Evolutionary conservation across 2,113 vertebrate species (phyloP), one percentile per base, ranked within the genome.

Genomic region (Columba livia): DNA sequence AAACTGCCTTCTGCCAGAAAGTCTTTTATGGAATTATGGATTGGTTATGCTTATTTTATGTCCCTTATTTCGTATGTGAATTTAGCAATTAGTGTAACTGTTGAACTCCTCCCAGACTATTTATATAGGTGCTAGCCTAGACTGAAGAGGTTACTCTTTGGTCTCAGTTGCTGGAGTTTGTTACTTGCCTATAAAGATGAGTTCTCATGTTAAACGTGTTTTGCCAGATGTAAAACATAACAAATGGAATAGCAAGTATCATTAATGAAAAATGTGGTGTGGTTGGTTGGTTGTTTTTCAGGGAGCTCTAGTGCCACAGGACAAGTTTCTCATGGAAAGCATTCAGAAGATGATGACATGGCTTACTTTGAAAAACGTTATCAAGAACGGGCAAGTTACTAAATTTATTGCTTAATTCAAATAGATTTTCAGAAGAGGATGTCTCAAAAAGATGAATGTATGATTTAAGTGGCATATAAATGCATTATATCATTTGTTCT

Each of bases 301-400:
- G 97, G 64, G 95, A 88, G 72, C 87, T 93, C 96, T 88, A 94
- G 91, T 70, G 72, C 78, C 31, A 73, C 65, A 89, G 85, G 91
- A 26, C 96, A 97, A 60, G 32, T 91, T 91, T 96, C 97, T 93
- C 75, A 81, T 19, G 71, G 97, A 92, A 97, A 64, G 78, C 95
- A 50, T 91, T 90, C 93, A 13, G 98, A 98, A 79, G 97, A 97
- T 65, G 97, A 98, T 36, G 98, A 98, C 81, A 98, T 98, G 98
- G 96, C 97, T 95, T 98, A 97, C 90, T 99, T 98, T 96, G 98
- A 98, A 97, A 98, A 96, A 65, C 56, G 47, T 28, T 98, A 98
- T 70, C 98, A 98, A 93, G 98, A 98, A 88, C 94, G 60, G 97
- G 98, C 95, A 97, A 97, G 98, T 94, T 54, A 82, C 40, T 92